These are phyloP conservation scores for Distichodus sexfasciatus DNA, from an alignment of 2,797 vertebrate species.

Conservation along the genomic window DNA sequence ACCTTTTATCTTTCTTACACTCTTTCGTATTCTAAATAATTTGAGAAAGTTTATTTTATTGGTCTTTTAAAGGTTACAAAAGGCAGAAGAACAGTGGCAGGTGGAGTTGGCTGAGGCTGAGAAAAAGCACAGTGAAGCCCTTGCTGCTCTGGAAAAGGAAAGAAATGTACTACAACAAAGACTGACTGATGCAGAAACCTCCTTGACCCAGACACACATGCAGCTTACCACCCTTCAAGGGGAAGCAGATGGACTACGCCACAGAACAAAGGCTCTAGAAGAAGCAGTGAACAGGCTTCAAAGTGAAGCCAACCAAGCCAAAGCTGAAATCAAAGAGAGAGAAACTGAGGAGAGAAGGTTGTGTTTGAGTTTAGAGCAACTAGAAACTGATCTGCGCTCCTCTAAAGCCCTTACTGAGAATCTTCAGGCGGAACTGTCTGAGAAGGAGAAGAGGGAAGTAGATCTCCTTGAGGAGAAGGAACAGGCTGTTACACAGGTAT, in stretches of 20 bases:
- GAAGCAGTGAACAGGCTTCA: constrained; percentile 75
- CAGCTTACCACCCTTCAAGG: constrained; percentile 68
- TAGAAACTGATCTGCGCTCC: constrained; percentile 84
- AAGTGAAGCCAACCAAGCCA: constrained; percentile 68
- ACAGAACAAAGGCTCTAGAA: constrained; percentile 72
- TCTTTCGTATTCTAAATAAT: neutral
- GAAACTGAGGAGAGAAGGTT: constrained; percentile 80
- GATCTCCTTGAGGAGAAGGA: constrained; percentile 86
- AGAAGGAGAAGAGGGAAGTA: constrained; percentile 87
- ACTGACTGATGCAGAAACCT: constrained; percentile 62
- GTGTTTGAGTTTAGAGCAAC: constrained; percentile 82
- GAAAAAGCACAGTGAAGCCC: constrained; percentile 66
- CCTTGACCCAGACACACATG: constrained; percentile 61
- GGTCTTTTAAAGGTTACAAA: constrained; percentile 75
- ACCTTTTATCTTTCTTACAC: too few relatives aligned
- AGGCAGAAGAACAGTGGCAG: constrained; percentile 70
- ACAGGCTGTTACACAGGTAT: constrained; percentile 79
- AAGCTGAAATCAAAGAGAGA: constrained; percentile 70
- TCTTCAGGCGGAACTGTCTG: constrained; percentile 79
- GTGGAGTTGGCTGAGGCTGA: constrained; percentile 68
- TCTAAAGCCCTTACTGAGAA: constrained; percentile 80
- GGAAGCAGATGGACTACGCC: constrained; percentile 71
- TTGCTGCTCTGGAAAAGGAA: constrained; percentile 72
- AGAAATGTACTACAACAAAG: constrained; percentile 65
- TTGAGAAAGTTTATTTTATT: neutral